Evolutionary conservation across 64 coral and sea anemone genomes (phyloP).

Genomic region (Actinia tenebrosa): DNA sequence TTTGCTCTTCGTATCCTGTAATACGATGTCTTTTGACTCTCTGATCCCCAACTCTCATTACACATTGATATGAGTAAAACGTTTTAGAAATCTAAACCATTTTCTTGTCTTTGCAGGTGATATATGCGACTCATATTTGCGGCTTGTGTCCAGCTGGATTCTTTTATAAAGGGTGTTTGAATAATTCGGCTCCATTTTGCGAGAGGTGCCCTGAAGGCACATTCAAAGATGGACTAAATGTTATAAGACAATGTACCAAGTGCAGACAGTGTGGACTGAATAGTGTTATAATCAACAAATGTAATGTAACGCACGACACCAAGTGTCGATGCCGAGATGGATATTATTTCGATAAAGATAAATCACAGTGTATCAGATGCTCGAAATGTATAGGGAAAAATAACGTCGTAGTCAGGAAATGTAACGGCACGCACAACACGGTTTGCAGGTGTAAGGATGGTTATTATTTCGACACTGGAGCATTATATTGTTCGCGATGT

Average conservation of each 20-base stretch:
- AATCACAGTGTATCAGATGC: constrained; percentile 12
- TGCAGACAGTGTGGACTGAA: constrained; percentile 14
- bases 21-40: too few relatives aligned
- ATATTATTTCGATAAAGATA: background rate
- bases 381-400: background rate
- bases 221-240: background rate
- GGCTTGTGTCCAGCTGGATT: constrained; percentile 6
- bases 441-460: constrained; percentile 9
- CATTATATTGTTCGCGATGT: constrained; percentile 12
- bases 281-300: background rate
- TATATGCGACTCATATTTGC: constrained; percentile 5
- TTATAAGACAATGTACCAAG: background rate
- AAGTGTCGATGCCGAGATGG: constrained; percentile 10
- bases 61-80: too few relatives aligned
- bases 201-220: constrained; percentile 4
- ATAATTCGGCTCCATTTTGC: background rate
- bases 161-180: background rate
- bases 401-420: background rate
- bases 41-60: too few relatives aligned
- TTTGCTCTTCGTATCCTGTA: too few relatives aligned
- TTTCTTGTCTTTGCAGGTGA: background rate
- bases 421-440: background rate
- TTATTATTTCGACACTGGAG: background rate
- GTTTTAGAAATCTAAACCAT: background rate
- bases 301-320: background rate